Evolutionary conservation across 2,797 vertebrate species (phyloP), one percentile per base, ranked within the genome.

Genomic region (Pipistrellus pygmaeus): DNA sequence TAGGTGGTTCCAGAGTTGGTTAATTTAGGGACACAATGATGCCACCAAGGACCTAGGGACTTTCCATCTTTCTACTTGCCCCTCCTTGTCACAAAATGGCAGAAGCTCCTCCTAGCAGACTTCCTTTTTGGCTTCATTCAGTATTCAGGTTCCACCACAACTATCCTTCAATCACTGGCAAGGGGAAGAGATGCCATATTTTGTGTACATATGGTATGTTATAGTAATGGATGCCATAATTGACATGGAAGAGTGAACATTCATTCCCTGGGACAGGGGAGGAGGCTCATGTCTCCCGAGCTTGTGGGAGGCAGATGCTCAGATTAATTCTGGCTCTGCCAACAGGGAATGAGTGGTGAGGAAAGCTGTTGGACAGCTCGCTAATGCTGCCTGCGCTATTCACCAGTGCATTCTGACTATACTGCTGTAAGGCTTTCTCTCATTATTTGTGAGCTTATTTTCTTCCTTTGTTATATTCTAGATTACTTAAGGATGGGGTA

Each of bases 271-370:
- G 9, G 4, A 5, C 30, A 66, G 14, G 17, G 46, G 6, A 88
- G 30, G 66, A 23, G 4, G 2, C 17, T 46, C 17, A 55, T 75
- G 30, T 81, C 55, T 87, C 41, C 68, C 21, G n/a, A 89, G 27
- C 32, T 82, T 10, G 1, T 71, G 27, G 78, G 84, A 93, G 30
- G 25, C 46, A 41, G 60, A 44, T 75, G 82, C 55, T 80, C 21
- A 20, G 38, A 83, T 72, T 53, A 30, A 80, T 88, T 94, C 62
- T 91, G 69, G 73, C 57, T 78, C 82, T 77, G 64, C 68, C 90
- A 81, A 38, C 51, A 85, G 80, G 57, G 38, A 73, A 66, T 27
- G 30, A 75, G 32, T 78, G 64, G 17, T 46, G n/a, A 88, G 55
- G 23, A 73, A 88, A 82, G 38, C 81, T 85, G 17, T 13, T 71